Percentiles rank a stretch among this genome's conserved stretches.
phyloP scores from a whole-genome alignment of 2,113 vertebrate species.

The Sus scrofa region T2T-Sscrofa CM000812.6:4958501-4959000 shows the following conservation, averaged over 20 bases:
- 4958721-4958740: too few relatives aligned
- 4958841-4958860: not conserved
- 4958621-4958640: too few relatives aligned
- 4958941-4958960: not conserved
- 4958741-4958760: too few relatives aligned
- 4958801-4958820: not conserved
- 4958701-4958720: too few relatives aligned
- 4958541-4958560: not conserved
- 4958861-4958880: not conserved
- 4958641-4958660: too few relatives aligned
- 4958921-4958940: not conserved
- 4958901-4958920: not conserved
- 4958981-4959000: accelerated
- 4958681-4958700: too few relatives aligned
- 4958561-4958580: too few relatives aligned
- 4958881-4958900: not conserved
- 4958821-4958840: not conserved
- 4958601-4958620: too few relatives aligned
- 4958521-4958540: not conserved
- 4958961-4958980: not conserved
- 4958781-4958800: too few relatives aligned
- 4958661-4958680: too few relatives aligned
- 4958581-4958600: too few relatives aligned
- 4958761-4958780: too few relatives aligned
- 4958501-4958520: accelerated